A percentile compares a stretch with the other conserved stretches of the same genome.
Evolutionary conservation across 2,888 invertebrate genomes (phyloP).

Genomic region (Calliphora vomitoria): DNA sequence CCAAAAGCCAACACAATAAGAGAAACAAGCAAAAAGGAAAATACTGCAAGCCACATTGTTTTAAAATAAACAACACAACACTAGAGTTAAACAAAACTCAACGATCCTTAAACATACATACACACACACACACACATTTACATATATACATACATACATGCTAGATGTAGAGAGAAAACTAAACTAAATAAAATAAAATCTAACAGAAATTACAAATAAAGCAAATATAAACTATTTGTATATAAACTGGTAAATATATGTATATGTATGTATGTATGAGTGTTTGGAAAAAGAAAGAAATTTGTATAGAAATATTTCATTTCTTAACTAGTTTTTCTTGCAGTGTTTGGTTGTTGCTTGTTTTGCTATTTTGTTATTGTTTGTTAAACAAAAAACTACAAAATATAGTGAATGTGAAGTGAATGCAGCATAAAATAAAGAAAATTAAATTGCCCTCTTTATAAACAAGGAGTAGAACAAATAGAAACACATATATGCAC

Average conservation of each 20-base stretch:
- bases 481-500: conserved; percentile 2
- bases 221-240: conserved; percentile 21
- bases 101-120: conserved; percentile 27
- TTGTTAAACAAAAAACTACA: conserved; percentile 39
- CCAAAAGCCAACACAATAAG: conserved; percentile 34
- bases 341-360: neutral
- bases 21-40: neutral
- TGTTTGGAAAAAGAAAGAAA: neutral
- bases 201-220: conserved; percentile 49
- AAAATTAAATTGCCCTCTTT: conserved; percentile 68
- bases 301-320: conserved; percentile 56
- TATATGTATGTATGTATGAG: neutral
- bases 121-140: neutral
- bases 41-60: conserved; percentile 3
- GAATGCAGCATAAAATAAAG: conserved; percentile 60
- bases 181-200: conserved; percentile 54
- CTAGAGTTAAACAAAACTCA: conserved; percentile 13
- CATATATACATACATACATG: neutral
- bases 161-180: neutral
- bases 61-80: neutral
- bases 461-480: conserved; percentile 14
- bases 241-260: no score
- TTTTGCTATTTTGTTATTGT: conserved; percentile 13
- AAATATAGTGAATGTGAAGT: conserved; percentile 30
- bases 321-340: conserved; percentile 51